These are phyloP conservation scores for Corynorhinus townsendii DNA, from an alignment of 2,113 vertebrate species.

Conservation along the genomic window DNA sequence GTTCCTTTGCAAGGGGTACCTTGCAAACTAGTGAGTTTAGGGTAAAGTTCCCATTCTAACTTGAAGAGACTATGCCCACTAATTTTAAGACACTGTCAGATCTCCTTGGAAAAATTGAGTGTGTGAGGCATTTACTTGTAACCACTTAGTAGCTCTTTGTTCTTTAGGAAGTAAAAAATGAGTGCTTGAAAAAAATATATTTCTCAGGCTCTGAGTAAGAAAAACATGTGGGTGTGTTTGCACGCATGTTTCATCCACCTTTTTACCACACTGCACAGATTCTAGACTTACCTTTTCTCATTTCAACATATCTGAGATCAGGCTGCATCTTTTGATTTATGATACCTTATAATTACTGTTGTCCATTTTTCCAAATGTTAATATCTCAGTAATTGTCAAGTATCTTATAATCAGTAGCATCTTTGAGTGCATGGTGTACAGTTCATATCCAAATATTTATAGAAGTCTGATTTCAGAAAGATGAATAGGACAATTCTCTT, in stretches of 20 bases:
- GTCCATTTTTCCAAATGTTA: slow-evolving; percentile 18
- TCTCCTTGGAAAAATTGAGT: neutral
- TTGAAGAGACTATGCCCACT: neutral
- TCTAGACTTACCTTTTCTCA: neutral
- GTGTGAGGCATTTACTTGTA: slow-evolving; percentile 11
- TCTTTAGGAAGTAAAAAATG: slow-evolving; percentile 18
- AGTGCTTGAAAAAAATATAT: neutral
- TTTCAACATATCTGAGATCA: slow-evolving; percentile 6
- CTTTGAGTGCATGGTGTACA: neutral
- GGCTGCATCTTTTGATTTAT: neutral
- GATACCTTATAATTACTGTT: neutral
- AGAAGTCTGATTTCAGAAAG: neutral
- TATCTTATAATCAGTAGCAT: neutral
- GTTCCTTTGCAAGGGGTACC: neutral
- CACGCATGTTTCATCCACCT: neutral
- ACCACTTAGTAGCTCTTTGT: neutral
- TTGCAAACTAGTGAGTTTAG: neutral
- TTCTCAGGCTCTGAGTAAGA: slow-evolving; percentile 16
- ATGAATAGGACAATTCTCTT: neutral
- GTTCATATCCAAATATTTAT: slow-evolving; percentile 21
- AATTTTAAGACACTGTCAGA: neutral
- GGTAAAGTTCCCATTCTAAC: neutral
- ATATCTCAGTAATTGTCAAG: neutral
- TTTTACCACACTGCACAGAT: neutral
- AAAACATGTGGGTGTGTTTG: neutral